A percentile compares a stretch with the other conserved stretches of the same genome.
Evolutionary conservation across 1,140 invertebrate genomes (phyloP).

Genomic region (Drosophila arawakana): DNA sequence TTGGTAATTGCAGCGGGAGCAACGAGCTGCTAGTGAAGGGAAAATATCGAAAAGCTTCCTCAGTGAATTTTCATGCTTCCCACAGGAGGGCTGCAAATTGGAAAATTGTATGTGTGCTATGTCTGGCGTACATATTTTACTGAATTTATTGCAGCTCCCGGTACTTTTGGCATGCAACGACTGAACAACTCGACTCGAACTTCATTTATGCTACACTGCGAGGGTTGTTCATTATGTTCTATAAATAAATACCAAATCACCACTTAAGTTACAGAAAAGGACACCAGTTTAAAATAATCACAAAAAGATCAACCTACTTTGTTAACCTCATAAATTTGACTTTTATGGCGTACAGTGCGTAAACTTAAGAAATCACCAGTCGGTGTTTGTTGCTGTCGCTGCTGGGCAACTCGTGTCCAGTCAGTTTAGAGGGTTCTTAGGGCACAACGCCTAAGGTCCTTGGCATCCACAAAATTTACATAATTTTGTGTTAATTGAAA

Average conservation of each 20-base stretch:
- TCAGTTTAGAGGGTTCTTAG: background rate
- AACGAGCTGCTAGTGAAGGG: background rate
- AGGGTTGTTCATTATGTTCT: background rate
- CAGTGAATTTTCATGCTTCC: background rate
- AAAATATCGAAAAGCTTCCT: background rate
- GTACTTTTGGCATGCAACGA: slow-evolving; percentile 46
- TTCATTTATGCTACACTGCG: background rate
- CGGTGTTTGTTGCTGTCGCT: background rate
- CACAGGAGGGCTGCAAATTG: slow-evolving; percentile 27
- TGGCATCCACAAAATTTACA: slow-evolving; percentile 72
- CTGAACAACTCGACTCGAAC: slow-evolving; percentile 32
- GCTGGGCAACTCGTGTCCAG: slow-evolving; percentile 43
- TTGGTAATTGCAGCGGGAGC: background rate
- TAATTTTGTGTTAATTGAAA: slow-evolving; percentile 80
- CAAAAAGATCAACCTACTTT: slow-evolving; percentile 4
- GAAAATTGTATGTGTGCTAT: slow-evolving; percentile 18
- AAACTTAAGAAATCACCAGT: slow-evolving; percentile 27
- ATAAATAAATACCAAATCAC: too few relatives aligned
- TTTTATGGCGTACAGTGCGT: slow-evolving; percentile 34
- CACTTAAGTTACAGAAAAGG: background rate
- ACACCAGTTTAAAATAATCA: background rate
- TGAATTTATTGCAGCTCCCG: slow-evolving; percentile 52
- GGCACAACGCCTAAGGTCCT: slow-evolving; percentile 21
- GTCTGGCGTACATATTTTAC: slow-evolving; percentile 35
- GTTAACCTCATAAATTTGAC: slow-evolving; percentile 14